These are phyloP conservation scores for Drosophila hawaiiensis DNA, from an alignment of 2,888 invertebrate species.

Conservation along the genomic window DNA sequence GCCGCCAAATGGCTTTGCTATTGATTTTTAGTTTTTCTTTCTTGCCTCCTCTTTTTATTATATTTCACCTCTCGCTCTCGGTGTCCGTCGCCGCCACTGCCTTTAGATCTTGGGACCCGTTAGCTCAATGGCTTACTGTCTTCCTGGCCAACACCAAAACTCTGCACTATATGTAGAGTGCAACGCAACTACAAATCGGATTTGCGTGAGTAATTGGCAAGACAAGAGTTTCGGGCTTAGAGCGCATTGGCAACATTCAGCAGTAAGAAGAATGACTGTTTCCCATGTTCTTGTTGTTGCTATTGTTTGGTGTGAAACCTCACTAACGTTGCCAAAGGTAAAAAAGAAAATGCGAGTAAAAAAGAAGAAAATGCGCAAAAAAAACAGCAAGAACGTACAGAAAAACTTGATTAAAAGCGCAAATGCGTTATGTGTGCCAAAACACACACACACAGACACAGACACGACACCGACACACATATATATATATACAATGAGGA, in stretches of 20 bases:
- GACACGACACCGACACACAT: not conserved
- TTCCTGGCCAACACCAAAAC: slow-evolving; percentile 25
- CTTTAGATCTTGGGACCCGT: slow-evolving; percentile 20
- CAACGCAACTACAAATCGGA: slow-evolving; percentile 75
- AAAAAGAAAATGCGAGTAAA: slow-evolving; percentile 27
- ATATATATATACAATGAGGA: not conserved
- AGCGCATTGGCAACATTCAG: slow-evolving; percentile 48
- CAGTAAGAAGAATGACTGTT: slow-evolving; percentile 33
- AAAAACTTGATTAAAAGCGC: slow-evolving; percentile 59
- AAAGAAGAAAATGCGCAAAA: slow-evolving; percentile 5
- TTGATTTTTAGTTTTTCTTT: slow-evolving; percentile 66
- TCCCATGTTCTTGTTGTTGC: slow-evolving; percentile 5
- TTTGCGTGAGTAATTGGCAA: slow-evolving; percentile 82
- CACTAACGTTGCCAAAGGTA: slow-evolving; percentile 63
- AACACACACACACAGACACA: slow-evolving; percentile 5
- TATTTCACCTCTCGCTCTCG: slow-evolving; percentile 9
- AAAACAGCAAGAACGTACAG: not conserved
- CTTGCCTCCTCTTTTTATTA: not conserved
- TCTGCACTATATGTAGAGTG: slow-evolving; percentile 32
- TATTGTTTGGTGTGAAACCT: slow-evolving; percentile 61
- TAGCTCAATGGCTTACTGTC: slow-evolving; percentile 42
- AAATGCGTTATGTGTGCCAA: slow-evolving; percentile 59
- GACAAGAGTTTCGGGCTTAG: slow-evolving; percentile 61
- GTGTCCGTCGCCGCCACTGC: not conserved
- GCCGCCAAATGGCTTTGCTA: slow-evolving; percentile 70